Evolutionary conservation across 2,113 vertebrate genomes (phyloP).

Genomic region (Calyptommatus sinebrachiatus): DNA sequence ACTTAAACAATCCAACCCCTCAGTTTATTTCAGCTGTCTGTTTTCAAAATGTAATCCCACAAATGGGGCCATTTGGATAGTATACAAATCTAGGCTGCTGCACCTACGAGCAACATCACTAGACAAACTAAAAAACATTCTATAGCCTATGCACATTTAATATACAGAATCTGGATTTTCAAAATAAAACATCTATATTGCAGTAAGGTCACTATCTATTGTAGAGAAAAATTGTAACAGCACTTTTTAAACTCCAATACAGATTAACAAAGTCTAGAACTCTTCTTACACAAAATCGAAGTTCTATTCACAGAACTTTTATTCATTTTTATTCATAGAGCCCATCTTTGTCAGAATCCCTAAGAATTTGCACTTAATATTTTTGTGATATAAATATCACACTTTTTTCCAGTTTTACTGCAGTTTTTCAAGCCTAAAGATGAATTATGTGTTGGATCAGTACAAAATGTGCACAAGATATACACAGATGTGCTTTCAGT

Average conservation of each 20-base stretch:
- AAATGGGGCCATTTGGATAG: too few species aligned
- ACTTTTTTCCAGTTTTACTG: too few species aligned
- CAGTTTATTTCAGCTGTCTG: too few species aligned
- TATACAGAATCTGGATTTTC: not conserved
- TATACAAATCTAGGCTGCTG: too few species aligned
- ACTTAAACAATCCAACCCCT: too few species aligned
- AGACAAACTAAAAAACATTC: not conserved
- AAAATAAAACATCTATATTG: not conserved
- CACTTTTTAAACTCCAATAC: not conserved
- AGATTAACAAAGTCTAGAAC: not conserved
- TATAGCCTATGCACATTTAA: not conserved
- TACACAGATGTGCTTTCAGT: too few species aligned
- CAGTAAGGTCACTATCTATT: constrained; percentile 8
- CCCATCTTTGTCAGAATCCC: not conserved
- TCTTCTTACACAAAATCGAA: not conserved
- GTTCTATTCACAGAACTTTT: not conserved
- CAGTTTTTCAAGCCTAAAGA: too few species aligned
- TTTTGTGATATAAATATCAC: too few species aligned
- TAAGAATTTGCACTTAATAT: not conserved
- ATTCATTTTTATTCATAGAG: not conserved
- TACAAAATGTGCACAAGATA: too few species aligned
- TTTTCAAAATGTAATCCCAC: too few species aligned
- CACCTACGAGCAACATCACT: too few species aligned
- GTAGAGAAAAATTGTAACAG: not conserved
- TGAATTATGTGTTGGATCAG: too few species aligned